phyloP scores from a whole-genome alignment of 2,113 vertebrate genomes.

The Bombycilla garrulus region DNA sequence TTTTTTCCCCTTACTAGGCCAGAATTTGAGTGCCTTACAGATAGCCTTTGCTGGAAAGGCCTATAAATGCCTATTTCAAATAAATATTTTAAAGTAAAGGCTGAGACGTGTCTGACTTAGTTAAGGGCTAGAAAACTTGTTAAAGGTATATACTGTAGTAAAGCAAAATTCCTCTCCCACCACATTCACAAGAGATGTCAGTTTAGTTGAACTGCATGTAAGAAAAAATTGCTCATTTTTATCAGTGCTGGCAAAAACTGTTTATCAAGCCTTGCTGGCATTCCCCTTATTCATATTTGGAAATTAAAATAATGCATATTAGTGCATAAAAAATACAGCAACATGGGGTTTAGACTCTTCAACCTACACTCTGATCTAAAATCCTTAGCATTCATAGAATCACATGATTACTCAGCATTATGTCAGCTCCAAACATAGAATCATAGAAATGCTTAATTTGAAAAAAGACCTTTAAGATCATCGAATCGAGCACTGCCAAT shows the following conservation, averaged over 20 bases:
- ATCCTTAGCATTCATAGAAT: not conserved
- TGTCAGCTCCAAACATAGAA: not conserved
- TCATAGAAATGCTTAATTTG: not conserved
- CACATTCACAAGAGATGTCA: not conserved
- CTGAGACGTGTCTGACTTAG: not conserved
- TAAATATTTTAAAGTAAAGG: not conserved
- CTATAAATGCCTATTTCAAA: not conserved
- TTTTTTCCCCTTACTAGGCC: not conserved
- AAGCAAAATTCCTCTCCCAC: not conserved
- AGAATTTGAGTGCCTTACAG: not conserved
- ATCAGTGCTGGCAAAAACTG: not conserved
- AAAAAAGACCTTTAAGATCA: too few species aligned
- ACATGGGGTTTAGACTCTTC: not conserved
- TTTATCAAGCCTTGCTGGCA: not conserved
- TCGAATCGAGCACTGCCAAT: not conserved
- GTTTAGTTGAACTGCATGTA: not conserved
- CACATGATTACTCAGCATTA: not conserved
- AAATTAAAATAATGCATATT: not conserved
- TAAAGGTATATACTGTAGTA: not conserved
- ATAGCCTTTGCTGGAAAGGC: not conserved
- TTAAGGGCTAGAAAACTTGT: constrained; percentile 13
- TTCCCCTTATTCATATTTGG: not conserved
- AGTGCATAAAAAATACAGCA: not conserved
- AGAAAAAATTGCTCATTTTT: not conserved
- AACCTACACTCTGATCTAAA: not conserved